These are phyloP conservation scores for Sycobia sp. DNA, from an alignment of 1,140 invertebrate species.

Conservation along the genomic window DNA sequence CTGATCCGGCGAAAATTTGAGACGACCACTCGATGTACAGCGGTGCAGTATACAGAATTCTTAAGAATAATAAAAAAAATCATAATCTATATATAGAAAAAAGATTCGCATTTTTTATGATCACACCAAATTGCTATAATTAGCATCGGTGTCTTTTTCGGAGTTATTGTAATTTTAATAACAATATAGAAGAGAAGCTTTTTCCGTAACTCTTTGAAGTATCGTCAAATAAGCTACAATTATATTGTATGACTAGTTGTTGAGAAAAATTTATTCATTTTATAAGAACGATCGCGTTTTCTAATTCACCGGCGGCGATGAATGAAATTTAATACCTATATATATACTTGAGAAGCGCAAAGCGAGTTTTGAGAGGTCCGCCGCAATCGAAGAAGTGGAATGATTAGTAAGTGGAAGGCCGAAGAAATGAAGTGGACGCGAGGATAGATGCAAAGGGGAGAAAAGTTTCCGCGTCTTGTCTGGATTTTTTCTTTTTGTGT, in stretches of 20 bases:
- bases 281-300: too few relatives aligned
- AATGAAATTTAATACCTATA: not conserved
- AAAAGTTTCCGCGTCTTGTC: conserved; percentile 26
- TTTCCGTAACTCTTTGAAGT: too few relatives aligned
- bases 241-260: too few relatives aligned
- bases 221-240: too few relatives aligned
- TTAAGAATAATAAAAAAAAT: not conserved
- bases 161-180: too few relatives aligned
- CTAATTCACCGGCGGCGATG: too few relatives aligned
- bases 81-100: too few relatives aligned
- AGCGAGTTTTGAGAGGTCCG: conserved; percentile 10
- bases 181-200: too few relatives aligned
- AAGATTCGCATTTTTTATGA: too few relatives aligned
- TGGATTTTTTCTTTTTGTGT: conserved; percentile 14
- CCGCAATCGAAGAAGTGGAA: conserved; percentile 18
- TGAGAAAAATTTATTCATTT: too few relatives aligned
- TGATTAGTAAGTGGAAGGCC: conserved; percentile 28
- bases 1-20: conserved; percentile 1
- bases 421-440: conserved; percentile 29
- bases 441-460: not conserved
- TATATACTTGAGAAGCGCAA: not conserved
- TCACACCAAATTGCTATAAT: too few relatives aligned
- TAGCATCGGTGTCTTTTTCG: too few relatives aligned
- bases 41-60: not conserved
- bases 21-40: not conserved